Conservation (phyloP, 2,113 vertebrate species). For the Crotophaga sulcirostris region DNA sequence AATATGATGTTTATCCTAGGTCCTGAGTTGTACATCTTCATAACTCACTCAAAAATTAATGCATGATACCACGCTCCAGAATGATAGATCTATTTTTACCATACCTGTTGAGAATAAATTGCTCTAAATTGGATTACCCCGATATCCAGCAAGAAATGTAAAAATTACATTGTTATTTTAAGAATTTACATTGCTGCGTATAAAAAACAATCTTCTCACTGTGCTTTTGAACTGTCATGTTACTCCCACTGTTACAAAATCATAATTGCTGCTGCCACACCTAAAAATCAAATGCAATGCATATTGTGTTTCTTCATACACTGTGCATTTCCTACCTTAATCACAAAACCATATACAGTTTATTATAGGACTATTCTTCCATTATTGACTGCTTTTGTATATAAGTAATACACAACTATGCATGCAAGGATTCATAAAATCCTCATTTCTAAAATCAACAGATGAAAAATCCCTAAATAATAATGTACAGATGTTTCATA, state of each 20-base stretch:
- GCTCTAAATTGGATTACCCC: slow-evolving; percentile 73
- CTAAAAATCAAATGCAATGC: slow-evolving; percentile 26
- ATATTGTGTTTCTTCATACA: not conserved
- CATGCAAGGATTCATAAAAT: slow-evolving; percentile 70
- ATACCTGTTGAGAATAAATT: slow-evolving; percentile 75
- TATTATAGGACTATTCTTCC: slow-evolving; percentile 51
- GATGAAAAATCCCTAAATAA: slow-evolving; percentile 79
- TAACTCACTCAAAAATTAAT: slow-evolving; percentile 80
- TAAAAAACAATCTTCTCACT: slow-evolving; percentile 42
- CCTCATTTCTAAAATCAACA: slow-evolving; percentile 75
- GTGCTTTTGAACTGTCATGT: slow-evolving; percentile 58
- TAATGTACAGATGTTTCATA: slow-evolving; percentile 80
- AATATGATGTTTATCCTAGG: slow-evolving; percentile 79
- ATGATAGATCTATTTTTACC: slow-evolving; percentile 71
- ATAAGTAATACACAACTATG: slow-evolving; percentile 58
- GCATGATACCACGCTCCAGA: slow-evolving; percentile 61
- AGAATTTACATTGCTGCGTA: slow-evolving; percentile 46
- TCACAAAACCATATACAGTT: slow-evolving; percentile 36
- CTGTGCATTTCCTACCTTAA: slow-evolving; percentile 28
- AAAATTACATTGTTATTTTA: slow-evolving; percentile 73
- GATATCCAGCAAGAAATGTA: slow-evolving; percentile 49
- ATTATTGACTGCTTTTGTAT: slow-evolving; percentile 44
- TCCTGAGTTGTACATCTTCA: slow-evolving; percentile 74
- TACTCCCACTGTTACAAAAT: slow-evolving; percentile 32
- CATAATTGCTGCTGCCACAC: slow-evolving; percentile 51